Base-by-base conservation (phyloP, 2,888 invertebrate species). In the Orthonychiurus folsomi region DNA sequence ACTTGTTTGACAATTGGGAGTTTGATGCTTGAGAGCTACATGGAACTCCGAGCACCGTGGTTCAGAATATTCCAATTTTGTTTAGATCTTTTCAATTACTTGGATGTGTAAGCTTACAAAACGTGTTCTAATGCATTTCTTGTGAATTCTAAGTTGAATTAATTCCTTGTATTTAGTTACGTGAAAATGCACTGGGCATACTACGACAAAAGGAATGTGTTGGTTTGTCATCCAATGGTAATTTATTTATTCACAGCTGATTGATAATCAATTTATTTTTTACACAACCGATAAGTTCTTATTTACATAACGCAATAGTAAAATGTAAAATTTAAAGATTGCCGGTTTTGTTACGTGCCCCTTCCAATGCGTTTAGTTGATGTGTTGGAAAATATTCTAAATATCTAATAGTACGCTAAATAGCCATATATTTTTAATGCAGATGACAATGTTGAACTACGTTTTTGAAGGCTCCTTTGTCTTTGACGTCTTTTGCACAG, bases 121-220 rank as follows among this genome's bases (percentile, higher is more conserved):
- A 47, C 25, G 2, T n/a, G 5, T 52, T 52, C 3, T 23, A 20
- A 52, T 12, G 5, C 9, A 12, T 52, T 20, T 9, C 37, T 37
- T 52, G 5, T 20, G 26, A n/a, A 21, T 9, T 24, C 20, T 20
- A 54, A 2, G n/a, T 37, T 28, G 21, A 47, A 18, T 47, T 55
- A 24, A 12, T 27, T 25, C 24, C 59, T 62, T 20, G 26, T 48
- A 27, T 58, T 5, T 21, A 71, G 70, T 12, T 72, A 72, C 47
- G 25, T 72, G 1, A 68, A 68, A 56, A 50, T 70, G 50, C 72
- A 72, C 23, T 72, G 70, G 70, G 57, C 60, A 21, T 72, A 69
- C 58, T 72, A 66, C 59, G 63, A 63, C 24, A 63, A 66, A 5
- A 56, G 60, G 28, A 62, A 64, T 58, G 59, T 67, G 23, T 48